Percentiles rank a stretch among this genome's conserved stretches.
phyloP scores from a whole-genome alignment of 2,797 vertebrate species.

The Molothrus ater region DNA sequence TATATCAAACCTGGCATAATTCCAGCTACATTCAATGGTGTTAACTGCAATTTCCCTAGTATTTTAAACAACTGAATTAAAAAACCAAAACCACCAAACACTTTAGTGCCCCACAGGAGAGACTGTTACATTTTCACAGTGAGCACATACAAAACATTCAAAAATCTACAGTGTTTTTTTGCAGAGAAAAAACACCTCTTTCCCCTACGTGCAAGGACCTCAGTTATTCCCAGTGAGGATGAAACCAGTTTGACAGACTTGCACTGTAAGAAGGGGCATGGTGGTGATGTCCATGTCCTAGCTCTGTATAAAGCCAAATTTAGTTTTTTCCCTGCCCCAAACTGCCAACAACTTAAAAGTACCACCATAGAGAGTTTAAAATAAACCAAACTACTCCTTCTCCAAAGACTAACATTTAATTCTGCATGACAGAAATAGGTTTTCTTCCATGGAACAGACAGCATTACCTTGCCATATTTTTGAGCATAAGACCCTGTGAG shows the following conservation, averaged over 20 bases:
- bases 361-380: not conserved
- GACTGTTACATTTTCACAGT: not conserved
- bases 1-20: not conserved
- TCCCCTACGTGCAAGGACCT: not conserved
- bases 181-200: not conserved
- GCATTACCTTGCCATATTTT: conserved; percentile 93
- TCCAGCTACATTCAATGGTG: not conserved
- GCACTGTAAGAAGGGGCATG: not conserved
- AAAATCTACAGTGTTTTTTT: not conserved
- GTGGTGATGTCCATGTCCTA: not conserved
- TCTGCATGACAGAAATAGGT: not conserved
- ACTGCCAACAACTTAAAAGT: not conserved
- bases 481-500: conserved; percentile 97
- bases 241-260: not conserved
- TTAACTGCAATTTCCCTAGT: not conserved
- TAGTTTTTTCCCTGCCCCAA: not conserved
- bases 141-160: not conserved
- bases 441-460: not conserved
- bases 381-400: not conserved
- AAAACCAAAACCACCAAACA: not conserved
- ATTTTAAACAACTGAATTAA: not conserved
- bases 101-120: not conserved
- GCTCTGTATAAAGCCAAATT: not conserved
- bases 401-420: not conserved
- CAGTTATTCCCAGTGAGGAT: not conserved